Base-by-base conservation (phyloP, 1,140 invertebrate species). In the Caenorhabditis latens region DNA sequence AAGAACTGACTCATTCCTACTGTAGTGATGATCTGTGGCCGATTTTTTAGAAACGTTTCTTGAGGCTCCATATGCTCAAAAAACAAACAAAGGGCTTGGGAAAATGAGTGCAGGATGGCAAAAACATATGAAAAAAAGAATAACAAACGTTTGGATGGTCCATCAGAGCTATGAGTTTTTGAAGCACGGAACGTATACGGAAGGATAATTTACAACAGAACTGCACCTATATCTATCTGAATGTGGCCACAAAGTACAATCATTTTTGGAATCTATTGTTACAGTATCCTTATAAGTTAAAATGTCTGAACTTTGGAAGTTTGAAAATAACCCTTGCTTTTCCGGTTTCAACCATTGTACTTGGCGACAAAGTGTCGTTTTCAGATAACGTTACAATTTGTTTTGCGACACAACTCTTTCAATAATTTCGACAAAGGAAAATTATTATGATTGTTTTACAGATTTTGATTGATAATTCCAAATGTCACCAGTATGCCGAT, bases 341-440 rank as follows among this genome's bases (percentile, higher is more conserved):
- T 79, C n/a, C 71, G n/a, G 46, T 79, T 79, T 40, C 71, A 79
- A 46, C 2, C n/a, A 4, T 79, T 7, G 4, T 46, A 32, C 16
- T 71, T 79, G 71, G 71, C 71, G 71, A 79, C 71, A 79, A 21
- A 50, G 7, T 79, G 71, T 79, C 71, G 43, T 79, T 50, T 24
- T 50, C 46, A 79, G 71, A 79, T 79, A 79, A 79, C 71, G 71
- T n/a, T 19, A 46, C n/a, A n/a, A 19, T 79, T 79, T 79, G 71
- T 79, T 79, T 79, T 79, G 71, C 71, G 46, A 50, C 46, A 50
- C n/a, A 24, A 50, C 46, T 21, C 65, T 71, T 71, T 71, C 65
- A 79, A 79, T 43, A 71, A 71, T 43, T 71, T 53, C 14, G 40
- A 79, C 71, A 79, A 79, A 79, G 46, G 24, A n/a, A 46, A n/a